Percentiles rank a stretch among this genome's conserved stretches.
Evolutionary conservation across 2,888 invertebrate species (phyloP).

Genomic region (Agelastica alni): DNA sequence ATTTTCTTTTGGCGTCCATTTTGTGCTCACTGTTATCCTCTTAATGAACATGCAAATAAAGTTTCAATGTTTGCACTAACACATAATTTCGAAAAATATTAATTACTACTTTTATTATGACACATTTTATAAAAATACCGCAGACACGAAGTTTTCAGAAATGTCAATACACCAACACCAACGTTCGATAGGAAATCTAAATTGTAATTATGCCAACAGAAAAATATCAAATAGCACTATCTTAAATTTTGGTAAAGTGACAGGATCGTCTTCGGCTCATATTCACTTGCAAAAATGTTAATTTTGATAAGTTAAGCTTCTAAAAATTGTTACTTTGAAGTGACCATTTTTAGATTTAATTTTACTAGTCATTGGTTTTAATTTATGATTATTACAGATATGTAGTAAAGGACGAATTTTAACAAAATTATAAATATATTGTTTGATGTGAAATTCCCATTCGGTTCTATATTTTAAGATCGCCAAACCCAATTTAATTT

Average conservation of each 20-base stretch:
- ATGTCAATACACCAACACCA: conserved; percentile 30
- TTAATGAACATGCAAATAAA: conserved; percentile 32
- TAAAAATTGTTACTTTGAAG: no score
- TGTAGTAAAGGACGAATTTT: no score
- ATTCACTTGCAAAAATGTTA: background rate
- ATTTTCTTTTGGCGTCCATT: conserved; percentile 41
- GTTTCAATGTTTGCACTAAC: conserved; percentile 24
- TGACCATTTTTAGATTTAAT: no score
- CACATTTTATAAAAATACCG: conserved; percentile 31
- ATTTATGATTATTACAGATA: no score
- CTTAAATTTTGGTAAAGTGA: background rate
- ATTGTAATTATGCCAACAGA: conserved; percentile 22
- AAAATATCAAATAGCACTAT: background rate
- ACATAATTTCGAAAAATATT: conserved; percentile 26
- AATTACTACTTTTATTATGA: conserved; percentile 14
- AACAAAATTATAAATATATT: no score
- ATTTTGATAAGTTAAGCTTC: background rate
- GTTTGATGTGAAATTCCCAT: no score
- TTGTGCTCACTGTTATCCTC: conserved; percentile 30
- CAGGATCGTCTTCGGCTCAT: background rate
- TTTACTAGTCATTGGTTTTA: no score
- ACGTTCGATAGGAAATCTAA: conserved; percentile 25
- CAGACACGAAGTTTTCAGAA: conserved; percentile 29
- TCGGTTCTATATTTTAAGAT: no score
- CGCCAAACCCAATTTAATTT: no score